These are phyloP conservation scores for Lytechinus pictus DNA, from an alignment of 35 echinoderm and acorn worm genomes.

Conservation along the genomic window DNA sequence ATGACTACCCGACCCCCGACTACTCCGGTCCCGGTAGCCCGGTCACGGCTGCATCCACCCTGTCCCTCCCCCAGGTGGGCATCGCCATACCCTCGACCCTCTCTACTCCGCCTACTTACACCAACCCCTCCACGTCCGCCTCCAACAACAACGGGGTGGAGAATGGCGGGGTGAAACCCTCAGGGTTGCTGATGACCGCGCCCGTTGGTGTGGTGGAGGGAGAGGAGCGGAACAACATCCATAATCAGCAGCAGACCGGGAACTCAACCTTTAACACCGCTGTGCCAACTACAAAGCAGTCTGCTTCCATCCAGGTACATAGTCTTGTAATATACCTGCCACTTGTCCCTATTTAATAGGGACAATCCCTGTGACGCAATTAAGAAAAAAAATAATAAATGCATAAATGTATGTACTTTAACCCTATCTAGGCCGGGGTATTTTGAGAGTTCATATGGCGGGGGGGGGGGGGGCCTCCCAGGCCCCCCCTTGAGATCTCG, in stretches of 20 bases:
- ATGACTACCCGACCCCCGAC: slow-evolving; percentile 83
- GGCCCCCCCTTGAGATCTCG: too few species aligned
- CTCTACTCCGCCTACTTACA: slow-evolving; percentile 41
- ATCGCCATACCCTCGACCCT: slow-evolving; percentile 44
- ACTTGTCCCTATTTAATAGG: too few species aligned
- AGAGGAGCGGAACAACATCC: background rate
- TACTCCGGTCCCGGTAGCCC: slow-evolving; percentile 61
- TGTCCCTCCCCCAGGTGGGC: slow-evolving; percentile 67
- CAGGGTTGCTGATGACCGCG: slow-evolving; percentile 42
- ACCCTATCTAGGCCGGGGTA: too few species aligned
- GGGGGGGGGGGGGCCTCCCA: too few species aligned
- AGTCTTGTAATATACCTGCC: background rate
- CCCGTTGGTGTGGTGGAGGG: background rate
- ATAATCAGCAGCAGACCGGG: slow-evolving; percentile 30
- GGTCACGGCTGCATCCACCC: slow-evolving; percentile 54
- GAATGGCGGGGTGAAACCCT: slow-evolving; percentile 2
- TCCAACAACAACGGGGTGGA: background rate
- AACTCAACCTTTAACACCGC: background rate
- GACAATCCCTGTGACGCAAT: too few species aligned
- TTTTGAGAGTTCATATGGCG: too few species aligned
- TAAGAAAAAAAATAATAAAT: too few species aligned
- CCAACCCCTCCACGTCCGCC: background rate
- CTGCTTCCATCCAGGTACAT: background rate
- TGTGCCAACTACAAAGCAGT: background rate
- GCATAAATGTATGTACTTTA: too few species aligned